Conservation (phyloP, 2,113 vertebrate genomes). For the Anarhynchus alexandrinus region DNA sequence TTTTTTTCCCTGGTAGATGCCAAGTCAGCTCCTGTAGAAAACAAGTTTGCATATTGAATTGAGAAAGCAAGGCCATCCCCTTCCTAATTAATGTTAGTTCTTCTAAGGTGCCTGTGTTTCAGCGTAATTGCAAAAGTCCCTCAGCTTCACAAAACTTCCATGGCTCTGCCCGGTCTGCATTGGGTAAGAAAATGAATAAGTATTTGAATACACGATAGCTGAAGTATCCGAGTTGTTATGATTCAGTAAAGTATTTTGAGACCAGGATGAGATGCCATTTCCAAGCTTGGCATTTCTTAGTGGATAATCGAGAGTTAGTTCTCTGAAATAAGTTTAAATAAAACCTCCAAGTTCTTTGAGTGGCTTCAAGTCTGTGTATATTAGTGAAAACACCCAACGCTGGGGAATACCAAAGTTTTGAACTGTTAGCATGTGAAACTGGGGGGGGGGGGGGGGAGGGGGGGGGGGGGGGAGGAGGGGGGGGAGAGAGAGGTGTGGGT, state of each 20-base stretch:
- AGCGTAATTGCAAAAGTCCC: background rate
- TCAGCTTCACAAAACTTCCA: background rate
- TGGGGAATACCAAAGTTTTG: background rate
- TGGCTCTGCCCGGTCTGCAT: background rate
- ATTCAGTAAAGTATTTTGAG: background rate
- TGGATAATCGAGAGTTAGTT: background rate
- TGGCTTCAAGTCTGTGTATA: background rate
- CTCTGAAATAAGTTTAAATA: conserved; percentile 4
- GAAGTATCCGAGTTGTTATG: background rate
- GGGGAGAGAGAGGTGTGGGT: background rate
- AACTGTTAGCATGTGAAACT: background rate
- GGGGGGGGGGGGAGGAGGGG: too few species aligned
- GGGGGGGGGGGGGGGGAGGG: too few species aligned
- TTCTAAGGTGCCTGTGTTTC: background rate
- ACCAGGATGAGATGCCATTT: background rate
- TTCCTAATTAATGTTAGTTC: background rate
- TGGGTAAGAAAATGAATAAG: background rate
- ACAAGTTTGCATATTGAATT: background rate
- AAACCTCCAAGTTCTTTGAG: background rate
- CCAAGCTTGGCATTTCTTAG: background rate
- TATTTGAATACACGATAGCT: background rate
- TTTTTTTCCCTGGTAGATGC: background rate
- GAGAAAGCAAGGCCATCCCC: background rate
- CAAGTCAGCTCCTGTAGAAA: background rate
- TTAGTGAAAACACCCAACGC: background rate